Conservation (phyloP, 2,888 invertebrate genomes). For the Escarpia spicata region DNA sequence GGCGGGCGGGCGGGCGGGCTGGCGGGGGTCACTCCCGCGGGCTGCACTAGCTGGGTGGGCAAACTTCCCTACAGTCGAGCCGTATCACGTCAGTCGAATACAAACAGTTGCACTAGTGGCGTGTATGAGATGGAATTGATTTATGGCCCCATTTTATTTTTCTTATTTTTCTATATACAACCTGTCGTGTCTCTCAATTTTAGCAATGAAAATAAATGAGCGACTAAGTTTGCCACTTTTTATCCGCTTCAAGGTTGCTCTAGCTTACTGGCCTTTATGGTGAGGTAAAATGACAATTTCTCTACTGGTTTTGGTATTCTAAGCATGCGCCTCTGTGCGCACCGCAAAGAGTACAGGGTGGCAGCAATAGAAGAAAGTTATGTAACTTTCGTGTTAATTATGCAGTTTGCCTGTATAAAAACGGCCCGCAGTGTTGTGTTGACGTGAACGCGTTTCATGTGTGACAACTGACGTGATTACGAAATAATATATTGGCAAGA, state of each 20-base stretch:
- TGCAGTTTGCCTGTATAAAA: background rate
- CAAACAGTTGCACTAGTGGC: background rate
- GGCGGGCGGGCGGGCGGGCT: background rate
- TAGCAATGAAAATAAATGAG: too few relatives aligned
- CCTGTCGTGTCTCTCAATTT: too few relatives aligned
- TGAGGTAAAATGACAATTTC: background rate
- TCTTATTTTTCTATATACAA: too few relatives aligned
- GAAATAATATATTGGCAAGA: background rate
- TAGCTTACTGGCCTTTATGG: too few relatives aligned
- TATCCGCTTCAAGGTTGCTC: too few relatives aligned
- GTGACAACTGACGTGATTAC: background rate
- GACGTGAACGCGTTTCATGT: background rate
- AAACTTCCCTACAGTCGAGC: background rate
- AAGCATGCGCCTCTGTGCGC: background rate
- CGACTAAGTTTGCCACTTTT: too few relatives aligned
- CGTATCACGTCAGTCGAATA: background rate
- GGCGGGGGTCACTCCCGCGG: background rate
- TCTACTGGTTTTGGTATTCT: background rate
- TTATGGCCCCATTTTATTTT: too few relatives aligned
- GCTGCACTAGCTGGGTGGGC: background rate
- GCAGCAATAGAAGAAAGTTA: background rate
- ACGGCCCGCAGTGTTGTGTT: background rate
- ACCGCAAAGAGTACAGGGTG: background rate
- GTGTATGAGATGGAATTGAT: too few relatives aligned
- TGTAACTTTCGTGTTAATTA: background rate